Conservation (phyloP, 2,797 vertebrate species). For the Pelodytes ibericus region DNA sequence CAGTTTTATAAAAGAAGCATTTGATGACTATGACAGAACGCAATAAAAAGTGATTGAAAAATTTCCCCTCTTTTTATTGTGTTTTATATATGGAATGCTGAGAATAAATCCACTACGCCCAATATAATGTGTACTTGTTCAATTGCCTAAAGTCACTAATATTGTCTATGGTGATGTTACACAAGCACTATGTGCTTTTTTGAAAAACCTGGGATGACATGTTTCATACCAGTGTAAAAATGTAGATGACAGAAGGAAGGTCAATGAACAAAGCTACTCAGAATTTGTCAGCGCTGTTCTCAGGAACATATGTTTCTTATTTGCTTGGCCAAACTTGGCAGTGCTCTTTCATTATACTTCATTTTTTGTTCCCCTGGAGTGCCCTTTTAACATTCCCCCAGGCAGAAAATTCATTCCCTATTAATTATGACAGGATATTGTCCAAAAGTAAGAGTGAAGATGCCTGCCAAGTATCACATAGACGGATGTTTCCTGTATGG, state of each 20-base stretch:
- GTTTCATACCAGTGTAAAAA: slow-evolving; percentile 28
- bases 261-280: slow-evolving; percentile 37
- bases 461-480: slow-evolving; percentile 31
- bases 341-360: slow-evolving; percentile 38
- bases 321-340: slow-evolving; percentile 45
- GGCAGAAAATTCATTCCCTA: slow-evolving; percentile 37
- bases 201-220: slow-evolving; percentile 10
- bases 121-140: background rate
- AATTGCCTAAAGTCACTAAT: background rate
- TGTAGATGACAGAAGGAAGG: slow-evolving; percentile 36
- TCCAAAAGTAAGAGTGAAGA: slow-evolving; percentile 29
- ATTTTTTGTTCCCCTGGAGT: slow-evolving; percentile 24
- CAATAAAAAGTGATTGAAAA: background rate
- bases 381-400: slow-evolving; percentile 42
- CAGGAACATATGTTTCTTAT: slow-evolving; percentile 47
- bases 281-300: slow-evolving; percentile 28
- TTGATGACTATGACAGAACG: background rate
- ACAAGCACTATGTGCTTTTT: slow-evolving; percentile 19
- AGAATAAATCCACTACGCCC: background rate
- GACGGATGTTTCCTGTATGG: background rate
- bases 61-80: too few relatives aligned
- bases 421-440: slow-evolving; percentile 42
- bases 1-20: background rate
- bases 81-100: background rate
- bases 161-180: slow-evolving; percentile 14